Base-by-base conservation (phyloP, 2,888 invertebrate genomes). In the Sthenelais limicola region DNA sequence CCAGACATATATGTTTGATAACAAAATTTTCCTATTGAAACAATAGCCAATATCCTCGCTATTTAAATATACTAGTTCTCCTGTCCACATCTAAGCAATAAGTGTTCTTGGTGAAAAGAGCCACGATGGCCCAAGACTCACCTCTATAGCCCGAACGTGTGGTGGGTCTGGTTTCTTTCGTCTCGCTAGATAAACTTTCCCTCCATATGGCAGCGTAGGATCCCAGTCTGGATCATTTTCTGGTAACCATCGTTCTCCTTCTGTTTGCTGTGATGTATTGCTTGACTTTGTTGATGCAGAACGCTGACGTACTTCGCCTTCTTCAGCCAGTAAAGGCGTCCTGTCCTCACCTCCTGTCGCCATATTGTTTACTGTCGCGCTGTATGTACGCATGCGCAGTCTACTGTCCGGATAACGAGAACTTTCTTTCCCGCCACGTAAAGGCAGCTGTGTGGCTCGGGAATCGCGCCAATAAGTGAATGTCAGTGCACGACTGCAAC, bases 151-250 rank as follows among this genome's bases (percentile, higher is more conserved):
- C 52, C 77, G 77, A 18, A 86, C 77, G 72, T 82, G 81, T 68
- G 77, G 71, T 3, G 87, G 81, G 73, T 89, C 89, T 0, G 87
- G 83, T 73, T 88, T 87, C 80, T 88, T 88, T 73, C 82, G 82
- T 54, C 88, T 79, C 0, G 89, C 89, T 24, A 89, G 77, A 73
- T 85, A 88, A 3, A 89, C 88, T 78, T 86, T 88, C 0, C 89
- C 89, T 12, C 88, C 88, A 78, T 88, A 89, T 0, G 89, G 89
- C 21, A 88, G 69, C 68, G 81, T 77, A 33, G 83, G 78, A 66
- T 85, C 80, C 82, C 84, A 85, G 30, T 85, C 83, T 0, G 78
- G 66, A 38, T 80, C 80, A 21, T 66, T 52, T 28, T 80, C 78
- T 9, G 79, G 80, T 12, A 71, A 52, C 69, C 68, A 78, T 32